These are phyloP conservation scores for Salarias fasciatus DNA, from an alignment of 2,797 vertebrate species.

Conservation along the genomic window DNA sequence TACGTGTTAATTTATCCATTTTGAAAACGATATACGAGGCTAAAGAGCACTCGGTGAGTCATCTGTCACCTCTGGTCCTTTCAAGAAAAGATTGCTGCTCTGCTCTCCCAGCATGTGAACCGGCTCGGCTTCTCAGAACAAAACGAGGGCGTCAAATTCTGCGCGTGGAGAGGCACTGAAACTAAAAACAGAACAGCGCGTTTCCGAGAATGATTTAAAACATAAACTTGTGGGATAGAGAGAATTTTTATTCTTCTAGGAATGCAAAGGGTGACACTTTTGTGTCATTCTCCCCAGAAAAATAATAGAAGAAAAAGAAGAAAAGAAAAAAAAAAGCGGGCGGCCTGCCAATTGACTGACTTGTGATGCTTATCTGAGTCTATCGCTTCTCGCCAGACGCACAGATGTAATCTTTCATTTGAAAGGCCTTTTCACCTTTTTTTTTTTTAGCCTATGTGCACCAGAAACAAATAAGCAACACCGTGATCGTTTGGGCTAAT, in stretches of 20 bases:
- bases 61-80: constrained; percentile 66
- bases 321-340: constrained; percentile 18
- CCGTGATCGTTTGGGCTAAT: background rate
- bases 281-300: constrained; percentile 47
- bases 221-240: constrained; percentile 16
- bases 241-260: background rate
- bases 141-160: constrained; percentile 64
- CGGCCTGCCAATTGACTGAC: constrained; percentile 34
- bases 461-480: constrained; percentile 2
- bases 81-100: constrained; percentile 69
- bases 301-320: no score
- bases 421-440: constrained; percentile 51
- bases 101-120: constrained; percentile 57
- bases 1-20: constrained; percentile 19
- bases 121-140: constrained; percentile 77
- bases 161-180: constrained; percentile 12
- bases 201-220: constrained; percentile 79
- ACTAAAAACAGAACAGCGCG: constrained; percentile 56
- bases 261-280: constrained; percentile 26
- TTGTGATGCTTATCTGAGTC: constrained; percentile 63
- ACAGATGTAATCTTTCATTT: constrained; percentile 67
- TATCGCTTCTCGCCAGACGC: constrained; percentile 58
- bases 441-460: background rate
- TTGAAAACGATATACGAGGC: constrained; percentile 22
- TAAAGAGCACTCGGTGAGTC: constrained; percentile 40